Conservation (phyloP, 1,140 invertebrate species). For the Drosophila ironensis region DNA sequence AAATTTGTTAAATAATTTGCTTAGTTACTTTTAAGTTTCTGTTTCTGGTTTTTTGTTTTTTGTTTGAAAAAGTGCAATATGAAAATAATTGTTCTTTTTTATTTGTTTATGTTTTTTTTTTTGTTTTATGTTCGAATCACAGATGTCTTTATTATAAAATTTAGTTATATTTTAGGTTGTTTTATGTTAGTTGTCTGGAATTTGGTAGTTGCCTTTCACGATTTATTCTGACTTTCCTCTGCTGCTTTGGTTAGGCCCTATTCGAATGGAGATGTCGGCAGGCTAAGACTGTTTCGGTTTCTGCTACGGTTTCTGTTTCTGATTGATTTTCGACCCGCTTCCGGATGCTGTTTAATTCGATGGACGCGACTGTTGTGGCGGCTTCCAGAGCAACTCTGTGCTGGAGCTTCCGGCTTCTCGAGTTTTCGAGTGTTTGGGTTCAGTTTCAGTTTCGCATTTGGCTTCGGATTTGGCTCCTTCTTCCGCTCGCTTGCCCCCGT, state of each 20-base stretch:
- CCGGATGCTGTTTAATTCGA: constrained; percentile 4
- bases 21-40: constrained; percentile 40
- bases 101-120: constrained; percentile 40
- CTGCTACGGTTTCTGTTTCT: constrained; percentile 4
- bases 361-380: constrained; percentile 32
- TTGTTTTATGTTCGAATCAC: constrained; percentile 58
- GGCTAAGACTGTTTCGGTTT: constrained; percentile 13
- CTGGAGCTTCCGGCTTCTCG: not conserved
- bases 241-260: constrained; percentile 44
- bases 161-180: constrained; percentile 30
- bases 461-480: constrained; percentile 3
- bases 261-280: constrained; percentile 57
- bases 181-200: constrained; percentile 2
- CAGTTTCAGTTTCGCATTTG: not conserved
- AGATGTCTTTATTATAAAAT: constrained; percentile 64
- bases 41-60: constrained; percentile 3
- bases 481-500: constrained; percentile 42
- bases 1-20: constrained; percentile 38
- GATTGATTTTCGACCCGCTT: not conserved
- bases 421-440: not conserved
- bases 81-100: constrained; percentile 60
- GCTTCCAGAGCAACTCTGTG: not conserved
- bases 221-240: not conserved
- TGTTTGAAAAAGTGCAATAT: constrained; percentile 62
- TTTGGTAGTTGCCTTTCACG: not conserved